Conservation (phyloP, 2,797 vertebrate genomes). For the Pipistrellus nathusii region DNA sequence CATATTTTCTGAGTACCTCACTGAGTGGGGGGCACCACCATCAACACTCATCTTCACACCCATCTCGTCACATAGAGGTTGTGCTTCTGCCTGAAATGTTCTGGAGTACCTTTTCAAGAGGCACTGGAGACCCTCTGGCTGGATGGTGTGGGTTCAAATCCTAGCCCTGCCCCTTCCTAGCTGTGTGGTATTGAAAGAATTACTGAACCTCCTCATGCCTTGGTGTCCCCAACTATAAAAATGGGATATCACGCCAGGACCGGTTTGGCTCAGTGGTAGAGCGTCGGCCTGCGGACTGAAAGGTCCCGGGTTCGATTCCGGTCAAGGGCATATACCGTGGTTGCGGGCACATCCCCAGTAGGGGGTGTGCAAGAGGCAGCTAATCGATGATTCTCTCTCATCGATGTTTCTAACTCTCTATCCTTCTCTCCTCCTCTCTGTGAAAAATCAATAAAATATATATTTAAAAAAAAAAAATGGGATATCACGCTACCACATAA, state of each 20-base stretch:
- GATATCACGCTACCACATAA: background rate
- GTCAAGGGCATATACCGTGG: too few species aligned
- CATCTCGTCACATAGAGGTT: background rate
- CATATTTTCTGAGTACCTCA: slow-evolving; percentile 9
- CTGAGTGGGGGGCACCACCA: background rate
- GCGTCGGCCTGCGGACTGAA: too few species aligned
- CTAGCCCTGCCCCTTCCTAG: slow-evolving; percentile 6
- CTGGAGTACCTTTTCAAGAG: background rate
- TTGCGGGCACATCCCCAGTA: too few species aligned
- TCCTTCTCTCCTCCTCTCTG: too few species aligned
- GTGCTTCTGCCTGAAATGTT: background rate
- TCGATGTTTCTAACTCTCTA: too few species aligned
- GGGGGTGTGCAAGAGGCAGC: too few species aligned
- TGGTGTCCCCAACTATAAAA: background rate
- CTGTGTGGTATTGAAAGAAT: background rate
- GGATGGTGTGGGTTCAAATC: background rate
- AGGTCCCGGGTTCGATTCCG: too few species aligned
- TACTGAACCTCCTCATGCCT: background rate
- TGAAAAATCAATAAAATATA: too few species aligned
- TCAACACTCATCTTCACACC: background rate
- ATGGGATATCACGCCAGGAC: background rate
- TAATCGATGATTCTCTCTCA: too few species aligned
- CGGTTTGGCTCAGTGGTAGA: too few species aligned
- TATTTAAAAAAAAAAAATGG: too few species aligned
- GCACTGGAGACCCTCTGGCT: background rate